Conservation (phyloP, 2,113 vertebrate genomes). For the Pampusana beccarii region DNA sequence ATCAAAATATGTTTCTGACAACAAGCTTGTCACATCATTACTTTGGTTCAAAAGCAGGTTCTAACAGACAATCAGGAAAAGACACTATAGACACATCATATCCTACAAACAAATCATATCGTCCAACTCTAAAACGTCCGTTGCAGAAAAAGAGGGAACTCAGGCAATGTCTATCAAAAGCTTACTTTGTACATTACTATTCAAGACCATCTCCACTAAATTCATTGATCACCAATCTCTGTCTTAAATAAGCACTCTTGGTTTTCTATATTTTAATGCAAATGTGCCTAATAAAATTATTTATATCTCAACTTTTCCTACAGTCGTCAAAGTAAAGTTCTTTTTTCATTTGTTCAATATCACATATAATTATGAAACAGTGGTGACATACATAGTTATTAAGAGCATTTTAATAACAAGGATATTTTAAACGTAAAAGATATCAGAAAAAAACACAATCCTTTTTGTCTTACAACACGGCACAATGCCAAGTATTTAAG, state of each 20-base stretch:
- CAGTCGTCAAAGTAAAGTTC: not conserved
- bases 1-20: not conserved
- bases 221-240: not conserved
- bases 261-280: not conserved
- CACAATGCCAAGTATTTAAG: not conserved
- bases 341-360: not conserved
- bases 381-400: not conserved
- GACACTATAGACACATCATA: not conserved
- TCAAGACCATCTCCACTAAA: not conserved
- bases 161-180: not conserved
- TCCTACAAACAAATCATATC: not conserved
- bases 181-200: not conserved
- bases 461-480: not conserved
- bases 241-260: not conserved
- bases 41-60: not conserved
- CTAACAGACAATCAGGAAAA: not conserved
- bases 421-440: not conserved
- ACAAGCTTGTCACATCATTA: not conserved
- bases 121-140: not conserved
- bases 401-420: not conserved
- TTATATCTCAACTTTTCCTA: not conserved
- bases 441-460: not conserved
- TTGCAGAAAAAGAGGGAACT: not conserved
- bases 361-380: not conserved
- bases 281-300: not conserved